Percentiles rank a stretch among this genome's conserved stretches.
These are phyloP conservation scores for Siniperca scherzeri DNA, from an alignment of 2,797 vertebrate genomes.

Conservation along the genomic window DNA sequence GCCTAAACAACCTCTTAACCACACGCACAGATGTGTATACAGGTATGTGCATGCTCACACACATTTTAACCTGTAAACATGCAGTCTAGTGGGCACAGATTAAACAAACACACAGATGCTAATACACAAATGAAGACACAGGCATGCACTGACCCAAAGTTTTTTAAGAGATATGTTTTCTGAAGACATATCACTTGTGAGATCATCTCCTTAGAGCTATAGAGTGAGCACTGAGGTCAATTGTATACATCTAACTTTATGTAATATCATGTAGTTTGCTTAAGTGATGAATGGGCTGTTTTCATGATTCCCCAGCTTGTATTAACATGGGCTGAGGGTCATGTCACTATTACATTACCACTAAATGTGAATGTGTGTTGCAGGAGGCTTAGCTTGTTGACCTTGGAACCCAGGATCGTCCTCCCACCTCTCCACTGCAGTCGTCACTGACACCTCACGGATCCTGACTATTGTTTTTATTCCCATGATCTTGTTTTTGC, in stretches of 20 bases:
- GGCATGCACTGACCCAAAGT: background rate
- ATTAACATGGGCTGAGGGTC: slow-evolving; percentile 40
- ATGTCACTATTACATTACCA: slow-evolving; percentile 47
- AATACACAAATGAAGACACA: background rate
- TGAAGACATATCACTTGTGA: background rate
- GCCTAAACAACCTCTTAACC: background rate
- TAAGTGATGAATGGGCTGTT: slow-evolving; percentile 55
- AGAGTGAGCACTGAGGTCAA: slow-evolving; percentile 22
- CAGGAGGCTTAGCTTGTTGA: slow-evolving; percentile 50
- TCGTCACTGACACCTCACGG: slow-evolving; percentile 58
- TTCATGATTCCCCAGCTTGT: slow-evolving; percentile 30
- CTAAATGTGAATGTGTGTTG: slow-evolving; percentile 33
- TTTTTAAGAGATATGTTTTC: slow-evolving; percentile 20
- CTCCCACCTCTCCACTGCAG: slow-evolving; percentile 38
- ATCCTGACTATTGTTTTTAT: slow-evolving; percentile 63
- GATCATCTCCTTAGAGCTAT: background rate
- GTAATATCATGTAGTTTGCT: background rate
- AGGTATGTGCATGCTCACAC: background rate
- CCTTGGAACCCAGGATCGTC: slow-evolving; percentile 49
- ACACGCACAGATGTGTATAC: background rate
- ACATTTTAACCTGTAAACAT: background rate
- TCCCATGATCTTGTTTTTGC: slow-evolving; percentile 63
- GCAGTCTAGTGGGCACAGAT: background rate
- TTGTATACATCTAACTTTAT: slow-evolving; percentile 22
- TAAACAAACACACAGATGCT: background rate